A percentile compares a stretch with the other conserved stretches of the same genome.
These are phyloP conservation scores for Brachypterus glaber DNA, from an alignment of 2,888 invertebrate species.

Conservation along the genomic window DNA sequence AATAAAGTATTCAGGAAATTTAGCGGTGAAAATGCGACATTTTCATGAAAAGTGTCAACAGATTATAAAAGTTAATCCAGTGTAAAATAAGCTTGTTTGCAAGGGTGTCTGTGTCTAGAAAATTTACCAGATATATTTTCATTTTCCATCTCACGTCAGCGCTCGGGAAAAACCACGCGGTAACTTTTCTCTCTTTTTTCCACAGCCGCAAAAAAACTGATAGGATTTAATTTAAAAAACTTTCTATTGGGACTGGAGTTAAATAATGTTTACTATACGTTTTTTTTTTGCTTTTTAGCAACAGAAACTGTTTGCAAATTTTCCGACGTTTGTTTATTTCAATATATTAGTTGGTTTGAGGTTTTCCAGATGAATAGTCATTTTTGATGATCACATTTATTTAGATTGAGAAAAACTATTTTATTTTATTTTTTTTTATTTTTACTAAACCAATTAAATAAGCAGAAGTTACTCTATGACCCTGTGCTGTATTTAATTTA, in stretches of 20 bases:
- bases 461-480: too few species aligned
- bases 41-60: slow-evolving; percentile 37
- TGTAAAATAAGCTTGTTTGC: slow-evolving; percentile 37
- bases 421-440: too few species aligned
- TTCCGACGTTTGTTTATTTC: too few species aligned
- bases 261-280: slow-evolving; percentile 26
- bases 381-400: too few species aligned
- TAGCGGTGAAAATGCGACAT: slow-evolving; percentile 25
- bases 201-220: too few species aligned
- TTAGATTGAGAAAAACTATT: too few species aligned
- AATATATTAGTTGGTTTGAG: too few species aligned
- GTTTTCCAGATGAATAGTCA: too few species aligned
- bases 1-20: slow-evolving; percentile 9
- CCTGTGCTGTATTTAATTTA: too few species aligned
- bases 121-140: slow-evolving; percentile 29
- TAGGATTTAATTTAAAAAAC: slow-evolving; percentile 29
- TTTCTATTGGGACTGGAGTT: slow-evolving; percentile 22
- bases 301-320: too few species aligned
- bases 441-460: too few species aligned
- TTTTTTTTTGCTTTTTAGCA: too few species aligned
- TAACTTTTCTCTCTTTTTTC: slow-evolving; percentile 6
- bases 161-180: slow-evolving; percentile 10
- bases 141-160: slow-evolving; percentile 27
- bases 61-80: slow-evolving; percentile 39
- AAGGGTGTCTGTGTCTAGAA: slow-evolving; percentile 10